These are phyloP conservation scores for Catocala fraxini DNA, from an alignment of 2,888 invertebrate genomes.

Conservation along the genomic window DNA sequence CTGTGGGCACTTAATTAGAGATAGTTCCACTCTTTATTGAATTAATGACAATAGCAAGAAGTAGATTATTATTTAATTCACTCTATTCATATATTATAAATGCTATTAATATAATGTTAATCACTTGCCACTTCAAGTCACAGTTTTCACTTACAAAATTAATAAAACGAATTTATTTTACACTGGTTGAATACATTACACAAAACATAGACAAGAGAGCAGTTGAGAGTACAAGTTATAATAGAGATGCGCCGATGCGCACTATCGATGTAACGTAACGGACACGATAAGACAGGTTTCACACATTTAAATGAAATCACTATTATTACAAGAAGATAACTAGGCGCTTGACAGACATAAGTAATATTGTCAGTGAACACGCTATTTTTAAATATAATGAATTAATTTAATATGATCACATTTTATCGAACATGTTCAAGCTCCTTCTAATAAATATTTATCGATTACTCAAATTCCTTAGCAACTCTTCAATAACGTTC, in stretches of 20 bases:
- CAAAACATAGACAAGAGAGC: constrained; percentile 39
- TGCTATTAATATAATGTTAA: constrained; percentile 9
- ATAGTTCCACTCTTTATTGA: constrained; percentile 56
- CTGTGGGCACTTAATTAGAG: constrained; percentile 47
- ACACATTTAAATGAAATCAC: too few relatives aligned
- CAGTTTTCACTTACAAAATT: constrained; percentile 19
- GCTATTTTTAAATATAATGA: too few relatives aligned
- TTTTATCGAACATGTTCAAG: too few relatives aligned
- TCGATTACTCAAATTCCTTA: too few relatives aligned
- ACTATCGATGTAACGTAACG: constrained; percentile 21
- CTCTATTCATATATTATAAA: neutral
- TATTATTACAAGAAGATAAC: too few relatives aligned
- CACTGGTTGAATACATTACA: constrained; percentile 31
- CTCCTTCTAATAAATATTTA: too few relatives aligned
- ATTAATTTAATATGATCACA: too few relatives aligned
- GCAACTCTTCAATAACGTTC: too few relatives aligned
- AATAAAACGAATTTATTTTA: constrained; percentile 31
- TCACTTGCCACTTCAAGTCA: constrained; percentile 18
- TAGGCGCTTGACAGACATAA: too few relatives aligned
- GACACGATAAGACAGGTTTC: too few relatives aligned
- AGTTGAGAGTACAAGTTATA: constrained; percentile 4
- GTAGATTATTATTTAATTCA: constrained; percentile 6
- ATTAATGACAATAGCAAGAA: constrained; percentile 43
- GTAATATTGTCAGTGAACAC: too few relatives aligned
- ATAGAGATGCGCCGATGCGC: constrained; percentile 26